These are phyloP conservation scores for Oegoconia quadripuncta DNA, from an alignment of 2,888 invertebrate species.

Conservation along the genomic window DNA sequence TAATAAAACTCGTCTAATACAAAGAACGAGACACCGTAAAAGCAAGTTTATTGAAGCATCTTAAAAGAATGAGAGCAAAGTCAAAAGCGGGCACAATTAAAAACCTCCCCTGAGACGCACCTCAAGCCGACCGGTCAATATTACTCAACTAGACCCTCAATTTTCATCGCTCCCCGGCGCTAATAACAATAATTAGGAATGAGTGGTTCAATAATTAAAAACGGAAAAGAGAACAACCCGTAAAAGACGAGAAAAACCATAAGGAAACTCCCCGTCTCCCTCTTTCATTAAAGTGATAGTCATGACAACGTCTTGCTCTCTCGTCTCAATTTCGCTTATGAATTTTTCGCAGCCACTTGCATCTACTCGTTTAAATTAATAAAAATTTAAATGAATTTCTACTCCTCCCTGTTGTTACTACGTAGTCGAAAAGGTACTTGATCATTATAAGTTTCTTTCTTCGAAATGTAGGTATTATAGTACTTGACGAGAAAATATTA, in stretches of 20 bases:
- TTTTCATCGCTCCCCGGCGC: slow-evolving; percentile 76
- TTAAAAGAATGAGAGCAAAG: slow-evolving; percentile 73
- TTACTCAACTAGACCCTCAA: slow-evolving; percentile 72
- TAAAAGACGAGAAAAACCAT: slow-evolving; percentile 54
- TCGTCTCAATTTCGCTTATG: slow-evolving; percentile 60
- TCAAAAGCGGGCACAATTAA: slow-evolving; percentile 75
- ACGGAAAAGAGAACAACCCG: slow-evolving; percentile 76
- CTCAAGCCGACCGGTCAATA: slow-evolving; percentile 73
- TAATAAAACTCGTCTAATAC: slow-evolving; percentile 56
- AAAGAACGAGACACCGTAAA: slow-evolving; percentile 62
- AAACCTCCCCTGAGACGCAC: slow-evolving; percentile 64
- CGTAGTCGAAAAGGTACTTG: slow-evolving; percentile 25
- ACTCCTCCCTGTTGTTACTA: slow-evolving; percentile 33
- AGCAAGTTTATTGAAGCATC: slow-evolving; percentile 71
- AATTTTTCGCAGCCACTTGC: slow-evolving; percentile 46
- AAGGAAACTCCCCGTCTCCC: slow-evolving; percentile 48
- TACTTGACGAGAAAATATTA: too few relatives aligned
- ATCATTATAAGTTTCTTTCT: too few relatives aligned
- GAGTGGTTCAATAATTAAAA: slow-evolving; percentile 81
- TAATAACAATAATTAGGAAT: slow-evolving; percentile 81
- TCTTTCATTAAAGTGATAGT: slow-evolving; percentile 29
- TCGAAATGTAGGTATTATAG: too few relatives aligned
- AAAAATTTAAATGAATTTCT: slow-evolving; percentile 51
- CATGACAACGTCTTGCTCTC: slow-evolving; percentile 38
- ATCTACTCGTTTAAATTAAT: slow-evolving; percentile 58